Evolutionary conservation across 2,888 invertebrate genomes (phyloP), one percentile per base, ranked within the genome.

Genomic region (Lasioglossum vierecki): DNA sequence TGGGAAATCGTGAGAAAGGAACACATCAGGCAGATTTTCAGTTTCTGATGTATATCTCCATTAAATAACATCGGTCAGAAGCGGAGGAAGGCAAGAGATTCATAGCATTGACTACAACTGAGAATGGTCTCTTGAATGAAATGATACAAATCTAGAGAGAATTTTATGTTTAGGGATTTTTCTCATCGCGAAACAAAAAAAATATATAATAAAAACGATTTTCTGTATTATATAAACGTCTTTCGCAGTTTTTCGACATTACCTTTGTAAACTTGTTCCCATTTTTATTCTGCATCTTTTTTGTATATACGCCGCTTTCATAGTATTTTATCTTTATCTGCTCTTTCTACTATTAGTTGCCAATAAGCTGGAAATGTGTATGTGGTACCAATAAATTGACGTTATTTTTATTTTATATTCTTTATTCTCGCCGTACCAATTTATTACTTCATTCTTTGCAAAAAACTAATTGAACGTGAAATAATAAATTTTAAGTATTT

Each of bases 1-100:
- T 82, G 95, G 96, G 57, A 95, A 95, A 92, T 95, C 95, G 85
- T 95, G 94, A 95, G 87, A 90, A 63, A 49, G 70, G 15, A 30
- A 22, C 53, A 57, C 26, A n/a, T 81, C 66, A 53, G 89, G 80
- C 88, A 85, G 85, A 72, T 79, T 80, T 53, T 73, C 89, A 90
- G 88, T 89, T 86, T 79, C 53, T 76, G 57, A 86, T 79, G 60
- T 46, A 66, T 79, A 53, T 79, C 49, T 66, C 79, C 75, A 77
- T 84, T 75, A 79, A n/a, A 70, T 13, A 85, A 74, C 39, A 77
- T 77, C 77, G 71, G 70, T 78, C 49, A 78, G 5, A 74, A 30
- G 35, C 22, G n/a, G 70, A 75, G n/a, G 60, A 80, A 30, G 30
- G n/a, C n/a, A 49, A 73, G 41, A 70, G 39, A 70, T 70, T 75